Evolutionary conservation across 2,113 vertebrate species (phyloP).

Genomic region (Coturnix japonica): DNA sequence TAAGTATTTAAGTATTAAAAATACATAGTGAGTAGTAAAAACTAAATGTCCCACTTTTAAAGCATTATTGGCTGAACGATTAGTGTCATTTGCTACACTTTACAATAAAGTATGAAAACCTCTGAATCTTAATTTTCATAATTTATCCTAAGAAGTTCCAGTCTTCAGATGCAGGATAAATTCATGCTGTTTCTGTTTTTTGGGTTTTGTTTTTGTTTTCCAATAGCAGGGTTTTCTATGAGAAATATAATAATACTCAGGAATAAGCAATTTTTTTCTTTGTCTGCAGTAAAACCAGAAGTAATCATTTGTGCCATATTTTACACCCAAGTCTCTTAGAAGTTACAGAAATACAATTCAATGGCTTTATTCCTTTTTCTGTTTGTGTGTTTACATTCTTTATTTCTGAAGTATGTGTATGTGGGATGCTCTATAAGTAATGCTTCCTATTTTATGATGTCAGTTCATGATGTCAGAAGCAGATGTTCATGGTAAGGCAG

Average conservation of each 20-base stretch:
- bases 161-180: not conserved
- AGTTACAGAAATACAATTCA: not conserved
- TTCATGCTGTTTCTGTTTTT: not conserved
- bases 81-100: not conserved
- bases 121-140: not conserved
- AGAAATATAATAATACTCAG: not conserved
- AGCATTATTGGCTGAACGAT: not conserved
- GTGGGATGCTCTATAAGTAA: not conserved
- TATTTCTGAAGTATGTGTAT: not conserved
- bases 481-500: too few species aligned
- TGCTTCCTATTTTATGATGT: too few species aligned
- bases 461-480: too few species aligned
- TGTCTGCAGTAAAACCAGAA: not conserved
- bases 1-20: not conserved
- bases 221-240: not conserved
- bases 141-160: not conserved
- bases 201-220: too few species aligned
- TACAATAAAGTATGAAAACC: not conserved
- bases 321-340: not conserved
- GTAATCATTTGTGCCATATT: not conserved
- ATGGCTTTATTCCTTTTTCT: not conserved
- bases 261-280: not conserved
- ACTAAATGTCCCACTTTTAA: not conserved
- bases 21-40: not conserved
- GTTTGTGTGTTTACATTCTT: not conserved